Conservation (phyloP, 2,113 vertebrate species). For the Delphinapterus leucas region DNA sequence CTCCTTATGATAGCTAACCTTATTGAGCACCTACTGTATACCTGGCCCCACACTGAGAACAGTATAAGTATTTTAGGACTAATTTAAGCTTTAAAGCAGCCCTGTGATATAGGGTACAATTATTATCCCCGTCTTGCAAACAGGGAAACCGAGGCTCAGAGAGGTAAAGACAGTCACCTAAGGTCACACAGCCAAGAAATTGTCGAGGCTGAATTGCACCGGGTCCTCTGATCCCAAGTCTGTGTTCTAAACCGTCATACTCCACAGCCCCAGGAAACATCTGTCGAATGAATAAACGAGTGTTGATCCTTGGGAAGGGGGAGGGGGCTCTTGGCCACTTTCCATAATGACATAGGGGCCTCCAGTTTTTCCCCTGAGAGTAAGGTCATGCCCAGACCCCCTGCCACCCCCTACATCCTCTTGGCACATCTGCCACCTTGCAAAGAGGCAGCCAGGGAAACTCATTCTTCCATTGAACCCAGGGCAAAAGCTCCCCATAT, state of each 20-base stretch:
- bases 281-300: not conserved
- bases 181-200: not conserved
- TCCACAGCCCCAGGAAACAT: not conserved
- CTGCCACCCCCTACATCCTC: too few species aligned
- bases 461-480: not conserved
- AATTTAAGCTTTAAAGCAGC: not conserved
- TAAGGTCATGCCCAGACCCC: not conserved
- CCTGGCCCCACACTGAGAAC: not conserved
- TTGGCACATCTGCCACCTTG: not conserved
- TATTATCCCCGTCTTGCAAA: not conserved
- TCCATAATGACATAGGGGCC: not conserved
- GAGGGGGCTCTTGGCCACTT: not conserved
- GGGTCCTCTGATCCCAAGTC: not conserved
- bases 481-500: not conserved
- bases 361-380: not conserved
- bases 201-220: not conserved
- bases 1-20: accelerated
- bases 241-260: not conserved
- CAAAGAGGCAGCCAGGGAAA: not conserved
- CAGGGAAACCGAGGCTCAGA: not conserved
- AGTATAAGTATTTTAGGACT: not conserved
- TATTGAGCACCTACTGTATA: not conserved
- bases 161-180: not conserved
- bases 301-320: not conserved
- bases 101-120: accelerated